These are phyloP conservation scores for Spialia ferax DNA, from an alignment of 2,888 invertebrate species.

Conservation along the genomic window DNA sequence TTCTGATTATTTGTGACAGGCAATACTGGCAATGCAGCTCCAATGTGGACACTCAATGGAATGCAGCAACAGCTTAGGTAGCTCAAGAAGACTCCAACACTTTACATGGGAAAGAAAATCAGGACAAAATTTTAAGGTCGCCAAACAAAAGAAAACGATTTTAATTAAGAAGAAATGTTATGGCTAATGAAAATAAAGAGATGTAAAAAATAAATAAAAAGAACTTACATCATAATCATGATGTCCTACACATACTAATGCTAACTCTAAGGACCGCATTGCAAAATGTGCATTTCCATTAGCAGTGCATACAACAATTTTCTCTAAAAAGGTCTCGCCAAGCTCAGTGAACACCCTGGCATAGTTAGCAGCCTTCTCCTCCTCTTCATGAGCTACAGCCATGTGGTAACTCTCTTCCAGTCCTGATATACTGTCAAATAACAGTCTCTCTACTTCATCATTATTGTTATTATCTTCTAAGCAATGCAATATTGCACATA, in stretches of 20 bases:
- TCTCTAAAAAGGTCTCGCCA: conserved; percentile 95
- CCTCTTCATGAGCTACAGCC: conserved; percentile 97
- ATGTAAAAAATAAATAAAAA: no score
- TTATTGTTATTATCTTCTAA: conserved; percentile 92
- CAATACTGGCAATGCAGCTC: conserved; percentile 23
- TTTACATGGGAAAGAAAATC: conserved; percentile 26
- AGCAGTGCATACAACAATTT: conserved; percentile 90
- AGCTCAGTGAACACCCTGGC: conserved; percentile 98
- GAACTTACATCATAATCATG: conserved; percentile 96
- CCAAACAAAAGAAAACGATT: not conserved
- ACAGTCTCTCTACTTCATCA: conserved; percentile 90
- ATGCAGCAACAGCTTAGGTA: conserved; percentile 12
- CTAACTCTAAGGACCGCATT: conserved; percentile 94
- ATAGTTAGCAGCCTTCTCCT: conserved; percentile 97
- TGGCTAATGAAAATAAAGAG: no score
- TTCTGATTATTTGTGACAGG: conserved; percentile 11
- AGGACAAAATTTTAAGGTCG: conserved; percentile 3
- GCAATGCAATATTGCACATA: conserved; percentile 94
- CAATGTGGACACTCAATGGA: conserved; percentile 20
- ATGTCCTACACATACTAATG: conserved; percentile 97
- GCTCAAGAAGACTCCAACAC: conserved; percentile 33
- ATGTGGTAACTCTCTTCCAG: conserved; percentile 95
- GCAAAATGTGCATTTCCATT: conserved; percentile 90
- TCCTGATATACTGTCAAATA: conserved; percentile 93
- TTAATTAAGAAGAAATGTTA: not conserved